phyloP scores from a whole-genome alignment of 2,797 vertebrate genomes.

The Myotis findleyi region DNA sequence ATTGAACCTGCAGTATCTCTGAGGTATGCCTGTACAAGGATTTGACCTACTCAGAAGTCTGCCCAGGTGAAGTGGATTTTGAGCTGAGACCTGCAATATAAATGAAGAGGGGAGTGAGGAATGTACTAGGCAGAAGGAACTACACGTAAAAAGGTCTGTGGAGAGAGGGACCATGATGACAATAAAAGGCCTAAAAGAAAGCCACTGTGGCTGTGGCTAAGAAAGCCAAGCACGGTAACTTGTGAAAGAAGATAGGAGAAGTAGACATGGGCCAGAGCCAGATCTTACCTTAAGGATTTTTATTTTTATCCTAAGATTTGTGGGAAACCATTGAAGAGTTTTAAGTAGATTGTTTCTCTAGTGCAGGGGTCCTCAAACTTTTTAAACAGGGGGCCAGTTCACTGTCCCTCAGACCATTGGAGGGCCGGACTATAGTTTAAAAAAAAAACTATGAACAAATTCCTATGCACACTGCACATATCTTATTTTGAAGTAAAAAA shows the following conservation, averaged over 20 bases:
- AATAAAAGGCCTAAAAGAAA: not conserved
- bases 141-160: not conserved
- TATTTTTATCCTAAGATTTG: not conserved
- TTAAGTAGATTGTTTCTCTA: slow-evolving; percentile 17
- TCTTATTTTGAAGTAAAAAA: too few relatives aligned
- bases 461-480: too few relatives aligned
- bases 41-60: slow-evolving; percentile 30
- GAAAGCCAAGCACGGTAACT: not conserved
- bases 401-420: too few relatives aligned
- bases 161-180: not conserved
- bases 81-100: slow-evolving; percentile 4
- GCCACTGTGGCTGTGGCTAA: not conserved
- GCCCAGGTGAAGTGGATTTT: not conserved
- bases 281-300: not conserved
- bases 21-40: not conserved
- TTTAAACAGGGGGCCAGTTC: too few relatives aligned
- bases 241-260: not conserved
- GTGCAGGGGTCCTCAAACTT: too few relatives aligned
- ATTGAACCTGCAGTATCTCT: not conserved
- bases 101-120: not conserved
- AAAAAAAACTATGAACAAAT: too few relatives aligned
- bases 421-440: too few relatives aligned
- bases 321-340: not conserved
- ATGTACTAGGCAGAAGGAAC: not conserved
- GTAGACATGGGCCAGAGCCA: not conserved